Conservation (phyloP, 2,113 vertebrate genomes). For the Corvus hawaiiensis region DNA sequence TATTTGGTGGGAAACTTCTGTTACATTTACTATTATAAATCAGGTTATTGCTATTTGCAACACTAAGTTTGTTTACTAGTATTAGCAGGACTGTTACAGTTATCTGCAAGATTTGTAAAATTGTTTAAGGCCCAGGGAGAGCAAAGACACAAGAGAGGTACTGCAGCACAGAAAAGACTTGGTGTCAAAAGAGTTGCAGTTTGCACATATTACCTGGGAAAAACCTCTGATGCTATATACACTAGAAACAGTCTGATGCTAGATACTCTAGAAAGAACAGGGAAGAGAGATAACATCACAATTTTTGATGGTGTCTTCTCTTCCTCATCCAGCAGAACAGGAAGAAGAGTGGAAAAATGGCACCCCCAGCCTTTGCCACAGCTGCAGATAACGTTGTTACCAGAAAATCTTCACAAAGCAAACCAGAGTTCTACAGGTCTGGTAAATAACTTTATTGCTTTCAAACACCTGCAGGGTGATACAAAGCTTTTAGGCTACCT, state of each 20-base stretch:
- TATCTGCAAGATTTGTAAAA: neutral
- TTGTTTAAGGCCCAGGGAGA: neutral
- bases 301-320: neutral
- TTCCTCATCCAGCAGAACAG: neutral
- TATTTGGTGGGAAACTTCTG: neutral
- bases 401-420: neutral
- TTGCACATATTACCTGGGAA: neutral
- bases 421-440: neutral
- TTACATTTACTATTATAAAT: neutral
- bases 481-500: neutral
- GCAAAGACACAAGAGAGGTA: neutral
- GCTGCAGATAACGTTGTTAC: rapidly evolving
- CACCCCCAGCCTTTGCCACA: neutral
- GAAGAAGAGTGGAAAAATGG: neutral
- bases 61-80: neutral
- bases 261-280: neutral
- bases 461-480: neutral
- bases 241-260: neutral
- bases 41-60: neutral
- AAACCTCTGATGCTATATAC: neutral
- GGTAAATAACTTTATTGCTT: neutral
- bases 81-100: neutral
- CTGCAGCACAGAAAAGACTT: neutral
- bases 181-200: neutral
- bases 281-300: neutral